Base-by-base conservation (phyloP, 2,113 vertebrate species). In the Scomber japonicus region DNA sequence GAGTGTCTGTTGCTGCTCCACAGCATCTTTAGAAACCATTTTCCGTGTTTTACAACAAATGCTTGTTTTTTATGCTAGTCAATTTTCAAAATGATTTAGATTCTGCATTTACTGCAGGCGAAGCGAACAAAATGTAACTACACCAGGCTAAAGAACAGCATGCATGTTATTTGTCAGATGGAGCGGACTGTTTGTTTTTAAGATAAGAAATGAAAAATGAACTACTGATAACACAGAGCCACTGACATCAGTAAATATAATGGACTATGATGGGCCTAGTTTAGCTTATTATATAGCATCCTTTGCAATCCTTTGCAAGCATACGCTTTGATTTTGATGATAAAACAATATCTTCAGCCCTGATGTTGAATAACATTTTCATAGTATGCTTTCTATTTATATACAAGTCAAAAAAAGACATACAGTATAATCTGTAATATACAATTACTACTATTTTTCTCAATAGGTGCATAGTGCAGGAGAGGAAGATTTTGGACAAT, bases 391-490 rank as follows among this genome's bases (percentile, higher is more conserved):
- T 13, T 11, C 2, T 24, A 13, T 15, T 21, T 16, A 51, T 56
- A 24, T 2, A 27, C 11, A 4, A 48, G 5, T 54, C 49, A 40
- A 66, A 64, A 27, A 46, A 24, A 61, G 60, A 57, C 10, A 17
- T 21, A 7, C 17, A 35, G 40, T 30, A 9, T 15, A 71, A 54
- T 40, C 35, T 35, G 35, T 8, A 56, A 74, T 56, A 50, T 11
- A 11, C 14, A 16, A 7, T 30, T 27, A 8, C 16, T 48, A 17
- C 1, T 6, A 62, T 1, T 56, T 79, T 14, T 85, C 35, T 71
- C 51, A 9, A 51, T 24, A 95, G 94, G 89, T 95, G 15, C 84
- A 92, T 11, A 94, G 94, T 77, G 92, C 89, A 51, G 94, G 88
- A 50, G 94, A 95, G 56, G 94, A 95, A 13, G 94, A 95, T 44